Evolutionary conservation across 2,888 invertebrate genomes (phyloP).

Genomic region (Petrophora chlorosata): DNA sequence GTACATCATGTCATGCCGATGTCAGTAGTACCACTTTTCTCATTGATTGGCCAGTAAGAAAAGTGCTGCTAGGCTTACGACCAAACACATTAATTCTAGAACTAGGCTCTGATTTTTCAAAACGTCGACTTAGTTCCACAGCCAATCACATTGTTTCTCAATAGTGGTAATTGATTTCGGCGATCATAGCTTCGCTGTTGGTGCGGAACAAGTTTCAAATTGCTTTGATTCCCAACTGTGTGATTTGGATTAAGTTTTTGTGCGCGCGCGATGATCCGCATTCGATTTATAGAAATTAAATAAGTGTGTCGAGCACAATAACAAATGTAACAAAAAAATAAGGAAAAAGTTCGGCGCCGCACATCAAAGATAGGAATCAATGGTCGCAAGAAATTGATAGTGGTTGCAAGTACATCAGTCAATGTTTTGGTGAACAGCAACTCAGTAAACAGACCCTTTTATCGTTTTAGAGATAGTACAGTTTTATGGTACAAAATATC

Average conservation of each 20-base stretch:
- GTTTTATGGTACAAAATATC: no score
- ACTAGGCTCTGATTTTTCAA: no score
- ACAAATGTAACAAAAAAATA: conserved; percentile 19
- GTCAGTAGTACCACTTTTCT: no score
- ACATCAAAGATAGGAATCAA: conserved; percentile 32
- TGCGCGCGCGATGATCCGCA: conserved; percentile 56
- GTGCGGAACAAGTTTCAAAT: conserved; percentile 34
- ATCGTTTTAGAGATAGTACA: no score
- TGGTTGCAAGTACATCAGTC: not conserved
- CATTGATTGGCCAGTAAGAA: no score
- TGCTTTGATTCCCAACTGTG: conserved; percentile 49
- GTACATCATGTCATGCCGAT: no score
- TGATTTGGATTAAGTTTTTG: conserved; percentile 76
- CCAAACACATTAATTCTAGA: no score
- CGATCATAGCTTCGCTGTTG: conserved; percentile 1
- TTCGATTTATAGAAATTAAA: conserved; percentile 58
- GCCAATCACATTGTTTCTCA: no score
- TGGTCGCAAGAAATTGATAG: conserved; percentile 14
- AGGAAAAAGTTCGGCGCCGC: conserved; percentile 32
- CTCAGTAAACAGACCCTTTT: no score
- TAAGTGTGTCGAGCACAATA: conserved; percentile 34
- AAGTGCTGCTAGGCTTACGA: no score
- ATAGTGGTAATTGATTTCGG: no score
- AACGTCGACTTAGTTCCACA: no score
- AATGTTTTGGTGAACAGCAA: conserved; percentile 17